These are phyloP conservation scores for Euphydryas editha DNA, from an alignment of 2,888 invertebrate genomes.

Conservation along the genomic window DNA sequence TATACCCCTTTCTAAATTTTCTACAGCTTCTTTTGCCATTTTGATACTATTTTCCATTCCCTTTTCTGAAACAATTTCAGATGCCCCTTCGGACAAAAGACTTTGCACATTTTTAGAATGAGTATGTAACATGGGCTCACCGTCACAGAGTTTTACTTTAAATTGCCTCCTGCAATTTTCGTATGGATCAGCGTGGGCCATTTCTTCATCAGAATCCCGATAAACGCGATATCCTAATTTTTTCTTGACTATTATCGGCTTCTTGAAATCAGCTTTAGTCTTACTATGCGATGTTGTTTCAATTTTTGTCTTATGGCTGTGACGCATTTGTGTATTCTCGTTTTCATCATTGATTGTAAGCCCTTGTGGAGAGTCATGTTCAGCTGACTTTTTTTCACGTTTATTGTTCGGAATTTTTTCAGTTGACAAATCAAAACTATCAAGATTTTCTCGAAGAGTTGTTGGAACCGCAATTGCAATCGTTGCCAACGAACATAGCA, in stretches of 20 bases:
- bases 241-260: constrained; percentile 67
- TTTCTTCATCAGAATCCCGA: constrained; percentile 69
- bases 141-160: constrained; percentile 69
- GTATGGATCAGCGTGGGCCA: constrained; percentile 57
- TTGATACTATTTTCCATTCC: constrained; percentile 68
- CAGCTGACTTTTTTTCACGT: constrained; percentile 59
- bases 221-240: constrained; percentile 64
- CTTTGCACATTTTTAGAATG: constrained; percentile 48
- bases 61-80: constrained; percentile 51
- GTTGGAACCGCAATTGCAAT: constrained; percentile 65
- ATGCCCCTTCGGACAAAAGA: constrained; percentile 46
- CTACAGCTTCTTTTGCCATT: constrained; percentile 72
- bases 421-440: constrained; percentile 41
- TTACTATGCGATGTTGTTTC: constrained; percentile 45
- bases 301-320: constrained; percentile 19
- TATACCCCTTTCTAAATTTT: constrained; percentile 65
- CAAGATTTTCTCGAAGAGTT: constrained; percentile 49
- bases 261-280: constrained; percentile 56
- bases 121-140: constrained; percentile 49
- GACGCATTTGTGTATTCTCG: constrained; percentile 22
- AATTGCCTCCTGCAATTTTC: constrained; percentile 67
- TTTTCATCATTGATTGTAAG: constrained; percentile 22
- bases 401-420: constrained; percentile 44
- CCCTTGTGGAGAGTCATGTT: constrained; percentile 44
- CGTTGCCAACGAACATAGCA: constrained; percentile 63